Conservation (phyloP, 2,888 invertebrate genomes). For the Chloroclystis v-ata region DNA sequence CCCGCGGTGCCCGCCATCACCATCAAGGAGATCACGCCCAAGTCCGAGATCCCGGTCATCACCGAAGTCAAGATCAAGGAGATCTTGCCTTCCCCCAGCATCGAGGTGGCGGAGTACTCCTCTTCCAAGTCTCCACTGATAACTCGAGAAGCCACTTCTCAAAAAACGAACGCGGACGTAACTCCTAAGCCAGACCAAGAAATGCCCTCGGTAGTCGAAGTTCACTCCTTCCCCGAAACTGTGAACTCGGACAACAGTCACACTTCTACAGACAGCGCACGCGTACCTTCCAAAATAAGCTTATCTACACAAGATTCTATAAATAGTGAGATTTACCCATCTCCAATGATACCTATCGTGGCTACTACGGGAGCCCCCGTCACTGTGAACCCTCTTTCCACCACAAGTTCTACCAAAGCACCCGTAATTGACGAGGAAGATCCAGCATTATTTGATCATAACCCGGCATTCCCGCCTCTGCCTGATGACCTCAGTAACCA, state of each 20-base stretch:
- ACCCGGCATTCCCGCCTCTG: constrained; percentile 69
- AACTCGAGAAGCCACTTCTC: constrained; percentile 64
- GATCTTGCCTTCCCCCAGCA: constrained; percentile 58
- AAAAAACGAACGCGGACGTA: constrained; percentile 43
- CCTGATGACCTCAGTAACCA: constrained; percentile 67
- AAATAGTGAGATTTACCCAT: constrained; percentile 53
- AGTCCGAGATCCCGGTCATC: constrained; percentile 66
- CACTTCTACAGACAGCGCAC: constrained; percentile 38
- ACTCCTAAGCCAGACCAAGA: constrained; percentile 45
- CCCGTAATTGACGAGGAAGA: constrained; percentile 65
- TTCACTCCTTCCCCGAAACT: constrained; percentile 35
- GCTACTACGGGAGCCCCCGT: constrained; percentile 46
- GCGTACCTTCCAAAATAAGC: constrained; percentile 61
- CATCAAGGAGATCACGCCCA: constrained; percentile 80
- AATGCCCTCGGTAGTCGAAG: constrained; percentile 45
- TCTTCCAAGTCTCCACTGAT: constrained; percentile 67
- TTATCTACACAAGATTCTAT: constrained; percentile 60
- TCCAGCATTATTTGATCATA: constrained; percentile 52
- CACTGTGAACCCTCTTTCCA: constrained; percentile 32
- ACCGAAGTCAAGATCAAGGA: constrained; percentile 70
- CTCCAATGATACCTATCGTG: constrained; percentile 45
- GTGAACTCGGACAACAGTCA: constrained; percentile 38
- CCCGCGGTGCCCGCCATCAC: constrained; percentile 64
- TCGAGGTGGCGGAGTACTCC: constrained; percentile 61
- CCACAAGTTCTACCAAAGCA: constrained; percentile 50